Evolutionary conservation across 2,888 invertebrate genomes (phyloP).

Genomic region (Argyresthia goedartella): DNA sequence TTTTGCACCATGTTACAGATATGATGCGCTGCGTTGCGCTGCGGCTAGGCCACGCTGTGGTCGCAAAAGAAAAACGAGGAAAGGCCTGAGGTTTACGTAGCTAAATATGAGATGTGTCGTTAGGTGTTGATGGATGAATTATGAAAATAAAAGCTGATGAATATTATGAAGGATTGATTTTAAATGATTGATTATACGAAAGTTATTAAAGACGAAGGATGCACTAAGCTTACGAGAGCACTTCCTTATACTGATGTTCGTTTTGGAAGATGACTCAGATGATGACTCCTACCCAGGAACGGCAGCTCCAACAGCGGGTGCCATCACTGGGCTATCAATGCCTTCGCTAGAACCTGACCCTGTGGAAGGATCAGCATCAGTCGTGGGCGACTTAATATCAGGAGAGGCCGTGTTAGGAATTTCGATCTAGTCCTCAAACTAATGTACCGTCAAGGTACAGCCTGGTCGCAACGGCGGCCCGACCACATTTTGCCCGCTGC

Average conservation of each 20-base stretch:
- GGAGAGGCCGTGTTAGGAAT: background rate
- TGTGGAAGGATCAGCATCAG: background rate
- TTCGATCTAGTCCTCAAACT: background rate
- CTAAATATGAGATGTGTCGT: background rate
- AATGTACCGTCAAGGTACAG: background rate
- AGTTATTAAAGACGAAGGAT: background rate
- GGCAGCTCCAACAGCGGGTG: background rate
- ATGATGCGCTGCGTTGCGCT: background rate
- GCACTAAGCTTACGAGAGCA: background rate
- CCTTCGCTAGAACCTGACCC: background rate
- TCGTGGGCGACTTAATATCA: background rate
- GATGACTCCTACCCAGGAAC: background rate
- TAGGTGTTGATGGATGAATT: background rate
- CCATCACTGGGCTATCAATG: background rate
- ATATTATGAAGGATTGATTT: background rate
- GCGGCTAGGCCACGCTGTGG: background rate
- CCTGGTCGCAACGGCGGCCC: background rate
- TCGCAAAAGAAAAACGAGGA: background rate
- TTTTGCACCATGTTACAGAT: slow-evolving; percentile 1
- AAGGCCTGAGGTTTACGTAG: background rate
- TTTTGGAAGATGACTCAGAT: background rate
- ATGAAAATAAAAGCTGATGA: background rate
- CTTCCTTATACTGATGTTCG: background rate
- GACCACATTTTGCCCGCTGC: background rate
- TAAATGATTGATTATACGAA: background rate